phyloP scores from a whole-genome alignment of 2,797 vertebrate genomes.

The Premnoplex brunnescens region DNA sequence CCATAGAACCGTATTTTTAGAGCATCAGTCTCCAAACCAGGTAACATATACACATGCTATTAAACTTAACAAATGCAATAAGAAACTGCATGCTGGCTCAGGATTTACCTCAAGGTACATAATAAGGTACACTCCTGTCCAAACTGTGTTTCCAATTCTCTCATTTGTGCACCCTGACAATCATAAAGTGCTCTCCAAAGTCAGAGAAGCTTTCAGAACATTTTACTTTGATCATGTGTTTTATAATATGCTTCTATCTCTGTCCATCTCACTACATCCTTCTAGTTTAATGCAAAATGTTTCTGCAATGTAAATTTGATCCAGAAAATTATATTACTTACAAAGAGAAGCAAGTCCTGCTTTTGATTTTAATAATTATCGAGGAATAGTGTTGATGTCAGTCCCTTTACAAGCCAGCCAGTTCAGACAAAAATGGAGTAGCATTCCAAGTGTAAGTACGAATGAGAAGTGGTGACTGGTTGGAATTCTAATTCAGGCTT shows the following conservation, averaged over 20 bases:
- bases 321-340: neutral
- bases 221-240: neutral
- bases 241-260: neutral
- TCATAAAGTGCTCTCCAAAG: neutral
- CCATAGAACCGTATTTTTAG: neutral
- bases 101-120: neutral
- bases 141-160: neutral
- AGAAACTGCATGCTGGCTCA: neutral
- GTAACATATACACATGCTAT: neutral
- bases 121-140: neutral
- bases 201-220: neutral
- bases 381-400: neutral
- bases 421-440: neutral
- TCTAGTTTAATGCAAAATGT: neutral
- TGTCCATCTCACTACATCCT: neutral
- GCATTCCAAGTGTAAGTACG: neutral
- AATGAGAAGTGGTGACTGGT: neutral
- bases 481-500: neutral
- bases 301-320: neutral
- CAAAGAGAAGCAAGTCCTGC: neutral
- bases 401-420: neutral
- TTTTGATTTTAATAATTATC: neutral
- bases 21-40: neutral
- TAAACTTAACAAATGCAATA: neutral
- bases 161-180: fast-evolving